These are phyloP conservation scores for Peromyscus leucopus DNA, from an alignment of 2,113 vertebrate species.

Conservation along the genomic window DNA sequence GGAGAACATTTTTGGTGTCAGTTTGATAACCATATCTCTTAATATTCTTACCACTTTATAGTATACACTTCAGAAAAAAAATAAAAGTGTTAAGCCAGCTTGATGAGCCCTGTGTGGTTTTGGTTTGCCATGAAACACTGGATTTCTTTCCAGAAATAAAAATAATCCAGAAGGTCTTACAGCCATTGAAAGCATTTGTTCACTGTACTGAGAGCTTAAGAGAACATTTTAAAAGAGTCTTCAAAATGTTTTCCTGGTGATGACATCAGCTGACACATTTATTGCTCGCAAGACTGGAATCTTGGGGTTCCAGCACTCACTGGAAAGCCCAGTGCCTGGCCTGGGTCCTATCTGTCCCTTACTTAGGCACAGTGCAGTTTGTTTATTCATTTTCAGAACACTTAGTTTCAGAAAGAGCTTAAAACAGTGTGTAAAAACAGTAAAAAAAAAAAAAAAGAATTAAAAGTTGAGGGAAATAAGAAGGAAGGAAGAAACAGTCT, in stretches of 20 bases:
- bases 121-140: conserved; percentile 18
- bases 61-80: not conserved
- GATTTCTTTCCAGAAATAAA: not conserved
- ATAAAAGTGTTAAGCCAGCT: not conserved
- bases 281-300: not conserved
- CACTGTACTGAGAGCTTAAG: not conserved
- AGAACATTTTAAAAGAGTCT: conserved; percentile 30
- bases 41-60: conserved; percentile 12
- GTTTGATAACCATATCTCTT: not conserved
- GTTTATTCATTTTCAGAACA: not conserved
- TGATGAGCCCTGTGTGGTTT: conserved; percentile 5
- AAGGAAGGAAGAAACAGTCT: not conserved
- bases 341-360: not conserved
- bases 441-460: not conserved
- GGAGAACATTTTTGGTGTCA: not conserved
- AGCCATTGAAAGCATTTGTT: not conserved
- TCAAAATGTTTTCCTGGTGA: not conserved
- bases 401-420: conserved; percentile 32
- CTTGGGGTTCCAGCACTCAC: not conserved
- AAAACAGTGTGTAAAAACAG: not conserved
- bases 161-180: conserved; percentile 19
- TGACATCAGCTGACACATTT: not conserved
- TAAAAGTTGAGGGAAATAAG: not conserved
- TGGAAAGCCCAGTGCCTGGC: not conserved
- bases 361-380: not conserved